Evolutionary conservation across 1,140 invertebrate genomes (phyloP).

Genomic region (Antheraea pernyi): DNA sequence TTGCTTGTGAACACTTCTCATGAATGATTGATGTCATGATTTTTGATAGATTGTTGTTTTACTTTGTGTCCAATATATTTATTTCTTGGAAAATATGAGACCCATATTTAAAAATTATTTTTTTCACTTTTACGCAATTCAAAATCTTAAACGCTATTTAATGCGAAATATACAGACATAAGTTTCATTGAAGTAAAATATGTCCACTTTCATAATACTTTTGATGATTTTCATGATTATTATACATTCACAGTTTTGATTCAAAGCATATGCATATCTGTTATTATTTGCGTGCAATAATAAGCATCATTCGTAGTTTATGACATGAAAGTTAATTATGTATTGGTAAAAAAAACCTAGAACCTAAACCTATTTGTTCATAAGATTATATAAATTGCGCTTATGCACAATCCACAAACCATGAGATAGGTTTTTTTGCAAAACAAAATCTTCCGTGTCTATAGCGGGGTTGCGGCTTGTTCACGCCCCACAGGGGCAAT

Average conservation of each 20-base stretch:
- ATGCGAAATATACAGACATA: too few species aligned
- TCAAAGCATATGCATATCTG: too few species aligned
- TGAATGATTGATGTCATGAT: conserved; percentile 25
- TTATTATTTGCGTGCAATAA: too few species aligned
- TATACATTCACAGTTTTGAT: too few species aligned
- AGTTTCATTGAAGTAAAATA: too few species aligned
- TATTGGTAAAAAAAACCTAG: not conserved
- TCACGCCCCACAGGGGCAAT: conserved; percentile 53
- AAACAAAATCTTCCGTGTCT: conserved; percentile 31
- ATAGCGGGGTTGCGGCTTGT: conserved; percentile 30
- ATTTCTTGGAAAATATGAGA: not conserved
- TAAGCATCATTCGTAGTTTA: not conserved
- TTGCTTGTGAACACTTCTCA: conserved; percentile 49
- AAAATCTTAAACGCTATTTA: too few species aligned
- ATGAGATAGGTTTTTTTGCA: conserved; percentile 7
- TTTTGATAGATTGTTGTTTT: conserved; percentile 13
- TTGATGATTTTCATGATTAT: too few species aligned
- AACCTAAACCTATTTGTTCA: not conserved
- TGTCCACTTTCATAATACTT: too few species aligned
- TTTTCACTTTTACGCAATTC: too few species aligned
- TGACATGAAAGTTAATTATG: not conserved
- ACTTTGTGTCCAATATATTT: not conserved
- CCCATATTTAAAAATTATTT: too few species aligned
- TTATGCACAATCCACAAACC: not conserved
- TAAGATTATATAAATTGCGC: not conserved